Conservation (phyloP, 2,797 vertebrate genomes). For the Sebastes hubbsi region DNA sequence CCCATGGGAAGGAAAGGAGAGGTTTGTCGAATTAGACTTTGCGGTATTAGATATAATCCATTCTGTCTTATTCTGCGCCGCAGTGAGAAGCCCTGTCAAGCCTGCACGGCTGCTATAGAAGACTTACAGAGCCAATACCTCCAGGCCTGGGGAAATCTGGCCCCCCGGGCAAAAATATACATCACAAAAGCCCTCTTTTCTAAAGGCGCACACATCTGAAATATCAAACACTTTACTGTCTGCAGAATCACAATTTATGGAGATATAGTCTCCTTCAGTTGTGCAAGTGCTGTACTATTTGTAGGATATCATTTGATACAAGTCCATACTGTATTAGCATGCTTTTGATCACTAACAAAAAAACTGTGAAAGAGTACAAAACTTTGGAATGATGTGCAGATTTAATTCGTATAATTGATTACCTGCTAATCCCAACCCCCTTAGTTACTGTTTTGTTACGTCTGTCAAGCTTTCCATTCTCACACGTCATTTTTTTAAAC, state of each 20-base stretch:
- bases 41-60: constrained; percentile 74
- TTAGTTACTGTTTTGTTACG: neutral
- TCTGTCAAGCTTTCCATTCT: neutral
- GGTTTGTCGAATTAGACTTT: constrained; percentile 82
- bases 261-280: neutral
- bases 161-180: constrained; percentile 61
- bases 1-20: constrained; percentile 85
- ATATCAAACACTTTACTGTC: constrained; percentile 59
- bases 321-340: neutral
- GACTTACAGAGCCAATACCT: constrained; percentile 59
- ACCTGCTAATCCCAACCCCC: neutral
- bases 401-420: neutral
- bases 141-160: constrained; percentile 53
- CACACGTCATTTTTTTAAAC: neutral
- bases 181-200: constrained; percentile 59
- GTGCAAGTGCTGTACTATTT: neutral
- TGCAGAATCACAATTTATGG: constrained; percentile 49
- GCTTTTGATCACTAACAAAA: neutral
- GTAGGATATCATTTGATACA: neutral
- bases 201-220: constrained; percentile 50
- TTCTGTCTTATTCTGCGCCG: constrained; percentile 68
- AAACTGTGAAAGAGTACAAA: neutral
- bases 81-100: constrained; percentile 64
- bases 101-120: constrained; percentile 53
- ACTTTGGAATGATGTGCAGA: neutral